Evolutionary conservation across 1,140 invertebrate species (phyloP).

Genomic region (Ectropis grisescens): DNA sequence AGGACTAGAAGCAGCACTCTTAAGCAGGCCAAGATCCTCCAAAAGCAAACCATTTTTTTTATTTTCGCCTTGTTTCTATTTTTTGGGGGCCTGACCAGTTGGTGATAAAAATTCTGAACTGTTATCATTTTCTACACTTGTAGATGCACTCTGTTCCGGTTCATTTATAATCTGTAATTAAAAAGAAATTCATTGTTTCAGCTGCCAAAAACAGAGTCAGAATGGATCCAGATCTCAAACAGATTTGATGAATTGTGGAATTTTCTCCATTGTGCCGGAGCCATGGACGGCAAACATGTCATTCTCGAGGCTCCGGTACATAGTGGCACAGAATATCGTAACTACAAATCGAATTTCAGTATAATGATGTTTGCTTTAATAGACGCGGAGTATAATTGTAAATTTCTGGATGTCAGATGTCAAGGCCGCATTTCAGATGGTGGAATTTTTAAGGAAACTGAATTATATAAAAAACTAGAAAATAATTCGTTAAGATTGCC

Average conservation of each 20-base stretch:
- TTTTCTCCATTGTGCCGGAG: no score
- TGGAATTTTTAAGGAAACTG: no score
- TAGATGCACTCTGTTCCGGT: conserved; percentile 8
- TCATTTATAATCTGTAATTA: conserved; percentile 9
- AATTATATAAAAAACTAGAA: no score
- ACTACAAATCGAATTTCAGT: no score
- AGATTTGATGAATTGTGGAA: conserved; percentile 6
- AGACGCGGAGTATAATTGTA: no score
- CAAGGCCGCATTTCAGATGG: no score
- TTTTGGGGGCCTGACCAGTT: conserved; percentile 6
- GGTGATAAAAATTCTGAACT: conserved; percentile 8
- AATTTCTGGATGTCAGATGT: no score
- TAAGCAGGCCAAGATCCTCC: conserved; percentile 1
- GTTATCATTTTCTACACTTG: conserved; percentile 8
- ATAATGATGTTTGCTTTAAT: no score
- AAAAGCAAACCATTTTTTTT: conserved; percentile 5
- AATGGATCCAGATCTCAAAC: conserved; percentile 6
- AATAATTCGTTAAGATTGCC: no score
- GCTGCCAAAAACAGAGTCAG: conserved; percentile 6
- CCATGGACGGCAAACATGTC: no score
- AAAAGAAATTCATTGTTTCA: conserved; percentile 8
- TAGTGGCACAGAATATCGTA: no score
- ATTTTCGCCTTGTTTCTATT: conserved; percentile 5
- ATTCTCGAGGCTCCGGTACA: no score
- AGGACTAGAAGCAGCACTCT: conserved; percentile 3